Base-by-base conservation (phyloP, 2,113 vertebrate species). In the Pipa parva region DNA sequence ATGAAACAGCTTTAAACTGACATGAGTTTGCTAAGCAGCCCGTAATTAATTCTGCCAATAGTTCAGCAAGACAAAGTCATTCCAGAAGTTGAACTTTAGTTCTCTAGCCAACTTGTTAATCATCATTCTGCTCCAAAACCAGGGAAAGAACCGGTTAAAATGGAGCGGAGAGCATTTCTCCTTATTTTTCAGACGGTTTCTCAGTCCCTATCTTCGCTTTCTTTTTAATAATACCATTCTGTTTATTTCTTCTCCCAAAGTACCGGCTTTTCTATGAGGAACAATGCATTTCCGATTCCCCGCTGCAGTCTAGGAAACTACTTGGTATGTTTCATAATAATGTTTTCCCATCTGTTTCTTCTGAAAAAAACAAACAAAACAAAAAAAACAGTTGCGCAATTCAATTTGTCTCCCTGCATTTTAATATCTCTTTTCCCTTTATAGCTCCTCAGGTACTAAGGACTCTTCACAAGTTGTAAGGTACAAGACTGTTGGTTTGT, bases 211-310 rank as follows among this genome's bases (percentile, higher is more conserved):
- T 31, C 29, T 31, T 5, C 10, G 29, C 10, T n/a, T n/a, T n/a
- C n/a, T n/a, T n/a, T n/a, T n/a, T n/a, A n/a, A n/a, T n/a, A n/a
- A n/a, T 6, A 10, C 17, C 3, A 42, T n/a, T 42, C 15, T 42
- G 13, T 42, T n/a, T n/a, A 1, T 42, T 5, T 39, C 36, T 15
- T 42, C n/a, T 42, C n/a, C 15, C n/a, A 39, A 15, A 17, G 13
- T 42, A 13, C n/a, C 3, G 39, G 33, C 76, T 78, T 81, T 78
- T 81, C 80, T 77, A 74, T 73, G 73, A 77, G 73, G 74, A 78
- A 83, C 78, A 85, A 85, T 81, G 84, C 13, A 7, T 42, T 15
- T 17, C 39, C 15, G 11, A 42, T 42, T 42, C 39, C 17, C 39
- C n/a, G 39, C 39, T 3, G 33, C 33, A 36, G 39, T 42, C 39